Conservation (phyloP, 2,797 vertebrate species). For the Trichosurus vulpecula region DNA sequence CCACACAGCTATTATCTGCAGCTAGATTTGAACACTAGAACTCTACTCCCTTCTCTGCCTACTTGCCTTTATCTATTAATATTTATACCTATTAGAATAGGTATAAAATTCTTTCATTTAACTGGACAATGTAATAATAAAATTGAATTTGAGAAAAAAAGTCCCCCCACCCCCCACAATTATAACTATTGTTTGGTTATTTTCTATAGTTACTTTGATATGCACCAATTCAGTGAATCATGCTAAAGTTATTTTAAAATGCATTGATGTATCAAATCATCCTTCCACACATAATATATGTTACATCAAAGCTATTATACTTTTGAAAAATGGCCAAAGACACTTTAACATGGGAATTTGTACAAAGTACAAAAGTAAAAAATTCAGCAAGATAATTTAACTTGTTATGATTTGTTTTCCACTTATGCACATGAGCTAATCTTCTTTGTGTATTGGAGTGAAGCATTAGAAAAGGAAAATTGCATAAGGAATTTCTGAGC, state of each 20-base stretch:
- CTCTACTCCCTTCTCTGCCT: neutral
- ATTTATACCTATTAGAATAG: no score
- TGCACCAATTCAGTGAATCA: no score
- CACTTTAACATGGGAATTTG: no score
- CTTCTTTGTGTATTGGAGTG: neutral
- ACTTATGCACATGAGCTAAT: neutral
- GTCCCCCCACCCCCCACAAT: rapidly evolving
- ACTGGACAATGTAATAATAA: no score
- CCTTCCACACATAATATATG: neutral
- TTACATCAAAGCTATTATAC: neutral
- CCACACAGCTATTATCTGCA: neutral
- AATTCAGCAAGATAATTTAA: neutral
- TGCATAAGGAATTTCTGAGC: neutral
- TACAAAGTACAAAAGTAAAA: neutral
- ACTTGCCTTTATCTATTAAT: no score
- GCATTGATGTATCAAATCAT: no score
- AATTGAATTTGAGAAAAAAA: no score
- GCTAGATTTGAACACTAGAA: neutral
- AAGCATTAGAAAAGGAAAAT: neutral
- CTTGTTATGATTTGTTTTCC: neutral
- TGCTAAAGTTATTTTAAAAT: no score
- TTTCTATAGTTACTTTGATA: no score
- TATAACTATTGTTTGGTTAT: no score
- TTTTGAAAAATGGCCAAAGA: no score
- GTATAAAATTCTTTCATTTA: no score